These are phyloP conservation scores for Drosophila aldrichi DNA, from an alignment of 2,888 invertebrate species.

Conservation along the genomic window DNA sequence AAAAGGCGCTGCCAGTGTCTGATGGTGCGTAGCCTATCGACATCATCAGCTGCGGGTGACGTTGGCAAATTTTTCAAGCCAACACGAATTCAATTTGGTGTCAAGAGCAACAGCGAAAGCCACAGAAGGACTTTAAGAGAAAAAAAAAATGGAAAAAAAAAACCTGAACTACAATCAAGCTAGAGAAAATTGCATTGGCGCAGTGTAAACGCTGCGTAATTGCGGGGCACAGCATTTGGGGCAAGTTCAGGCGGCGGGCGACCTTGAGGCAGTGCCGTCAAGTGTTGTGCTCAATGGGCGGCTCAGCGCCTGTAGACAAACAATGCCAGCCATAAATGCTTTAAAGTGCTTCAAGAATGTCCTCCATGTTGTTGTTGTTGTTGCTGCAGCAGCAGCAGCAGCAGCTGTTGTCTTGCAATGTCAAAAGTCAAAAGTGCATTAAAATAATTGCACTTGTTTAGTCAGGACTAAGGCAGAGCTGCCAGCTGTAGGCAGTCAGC, in stretches of 20 bases:
- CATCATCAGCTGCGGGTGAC: conserved; percentile 51
- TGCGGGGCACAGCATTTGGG: conserved; percentile 42
- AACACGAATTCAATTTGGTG: conserved; percentile 58
- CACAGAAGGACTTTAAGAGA: conserved; percentile 15
- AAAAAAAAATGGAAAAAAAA: not conserved
- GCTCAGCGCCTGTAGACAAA: conserved; percentile 45
- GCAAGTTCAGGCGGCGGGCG: conserved; percentile 67
- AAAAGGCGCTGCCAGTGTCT: conserved; percentile 5
- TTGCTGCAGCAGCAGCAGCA: conserved; percentile 11
- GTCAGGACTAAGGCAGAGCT: conserved; percentile 51
- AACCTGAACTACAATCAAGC: conserved; percentile 42
- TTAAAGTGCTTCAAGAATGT: conserved; percentile 62
- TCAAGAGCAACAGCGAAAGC: not conserved
- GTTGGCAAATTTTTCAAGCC: conserved; percentile 33
- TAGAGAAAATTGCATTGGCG: conserved; percentile 43
- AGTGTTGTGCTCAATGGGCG: conserved; percentile 35
- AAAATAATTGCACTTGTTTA: conserved; percentile 84
- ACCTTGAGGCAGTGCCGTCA: conserved; percentile 57
- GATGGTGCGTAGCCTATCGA: conserved; percentile 38
- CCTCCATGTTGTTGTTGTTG: conserved; percentile 18
- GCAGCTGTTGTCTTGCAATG: conserved; percentile 57
- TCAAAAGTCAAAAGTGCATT: conserved; percentile 84
- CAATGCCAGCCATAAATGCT: conserved; percentile 75
- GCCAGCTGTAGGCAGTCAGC: conserved; percentile 26
- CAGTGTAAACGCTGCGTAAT: conserved; percentile 29